These are phyloP conservation scores for Falco punctatus DNA, from an alignment of 2,113 vertebrate genomes.

Conservation along the genomic window DNA sequence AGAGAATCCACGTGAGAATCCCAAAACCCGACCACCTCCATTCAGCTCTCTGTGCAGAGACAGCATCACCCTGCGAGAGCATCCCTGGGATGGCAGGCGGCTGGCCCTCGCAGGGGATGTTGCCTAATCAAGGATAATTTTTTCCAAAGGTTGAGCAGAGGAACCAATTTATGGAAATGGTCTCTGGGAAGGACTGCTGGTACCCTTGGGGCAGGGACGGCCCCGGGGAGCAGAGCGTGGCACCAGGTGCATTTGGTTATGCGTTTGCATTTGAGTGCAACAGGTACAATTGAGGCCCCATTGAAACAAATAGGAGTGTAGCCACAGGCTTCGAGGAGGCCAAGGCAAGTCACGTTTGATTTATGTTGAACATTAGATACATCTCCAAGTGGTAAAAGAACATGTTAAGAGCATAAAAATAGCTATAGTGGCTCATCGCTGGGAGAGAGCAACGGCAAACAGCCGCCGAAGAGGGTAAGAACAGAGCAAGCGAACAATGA, in stretches of 20 bases:
- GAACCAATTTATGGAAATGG: neutral
- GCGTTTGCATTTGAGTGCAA: neutral
- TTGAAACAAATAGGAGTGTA: neutral
- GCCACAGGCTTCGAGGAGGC: neutral
- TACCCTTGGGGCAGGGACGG: neutral
- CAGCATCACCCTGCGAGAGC: fast-evolving
- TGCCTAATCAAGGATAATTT: neutral
- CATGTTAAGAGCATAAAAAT: neutral
- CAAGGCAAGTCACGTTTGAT: neutral
- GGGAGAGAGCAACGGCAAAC: neutral
- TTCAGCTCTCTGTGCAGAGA: neutral
- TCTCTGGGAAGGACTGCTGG: neutral
- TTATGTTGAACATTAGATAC: neutral
- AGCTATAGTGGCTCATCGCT: neutral
- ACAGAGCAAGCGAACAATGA: neutral
- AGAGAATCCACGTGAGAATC: neutral
- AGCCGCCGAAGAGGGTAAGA: neutral
- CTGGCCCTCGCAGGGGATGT: fast-evolving
- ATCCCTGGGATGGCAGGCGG: fast-evolving
- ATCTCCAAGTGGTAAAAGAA: neutral
- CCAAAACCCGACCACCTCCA: fast-evolving
- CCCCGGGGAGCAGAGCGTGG: fast-evolving
- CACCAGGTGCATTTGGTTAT: fast-evolving
- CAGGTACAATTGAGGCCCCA: neutral
- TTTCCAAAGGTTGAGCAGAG: neutral